phyloP scores from a whole-genome alignment of 2,113 vertebrate genomes.

The Chaetodon trifascialis region DNA sequence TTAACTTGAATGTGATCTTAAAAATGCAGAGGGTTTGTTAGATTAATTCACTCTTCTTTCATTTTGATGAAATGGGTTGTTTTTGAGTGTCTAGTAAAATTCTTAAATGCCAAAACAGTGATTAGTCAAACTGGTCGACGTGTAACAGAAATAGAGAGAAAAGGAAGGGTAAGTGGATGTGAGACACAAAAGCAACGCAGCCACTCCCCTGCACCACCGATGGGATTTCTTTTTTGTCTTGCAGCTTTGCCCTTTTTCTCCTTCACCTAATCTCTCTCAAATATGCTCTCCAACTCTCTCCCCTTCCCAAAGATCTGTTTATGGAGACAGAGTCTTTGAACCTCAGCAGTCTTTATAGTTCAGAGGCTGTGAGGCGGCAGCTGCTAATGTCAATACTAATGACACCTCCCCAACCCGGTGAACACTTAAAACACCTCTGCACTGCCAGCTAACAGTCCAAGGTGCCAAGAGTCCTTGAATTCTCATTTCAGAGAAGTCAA shows the following conservation, averaged over 20 bases:
- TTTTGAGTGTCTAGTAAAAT: neutral
- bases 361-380: constrained; percentile 74
- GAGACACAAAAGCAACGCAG: constrained; percentile 2
- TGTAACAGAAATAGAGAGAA: neutral
- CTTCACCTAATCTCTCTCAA: constrained; percentile 58
- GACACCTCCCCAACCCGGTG: constrained; percentile 63
- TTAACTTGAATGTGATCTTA: neutral
- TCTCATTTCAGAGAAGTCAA: constrained; percentile 41
- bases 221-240: constrained; percentile 41
- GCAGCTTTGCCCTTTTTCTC: constrained; percentile 55
- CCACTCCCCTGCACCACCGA: neutral
- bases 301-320: constrained; percentile 74
- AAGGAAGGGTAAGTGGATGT: neutral
- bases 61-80: neutral
- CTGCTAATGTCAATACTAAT: constrained; percentile 84
- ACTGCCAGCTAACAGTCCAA: constrained; percentile 46
- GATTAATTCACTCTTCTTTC: neutral
- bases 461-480: constrained; percentile 42
- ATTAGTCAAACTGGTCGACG: neutral
- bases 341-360: constrained; percentile 77
- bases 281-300: constrained; percentile 41
- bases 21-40: neutral
- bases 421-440: constrained; percentile 64
- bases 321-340: constrained; percentile 80
- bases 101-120: neutral